Percentiles rank a stretch among this genome's conserved stretches.
phyloP scores from a whole-genome alignment of 2,888 invertebrate species.

The Cheilosia vulpina region DNA sequence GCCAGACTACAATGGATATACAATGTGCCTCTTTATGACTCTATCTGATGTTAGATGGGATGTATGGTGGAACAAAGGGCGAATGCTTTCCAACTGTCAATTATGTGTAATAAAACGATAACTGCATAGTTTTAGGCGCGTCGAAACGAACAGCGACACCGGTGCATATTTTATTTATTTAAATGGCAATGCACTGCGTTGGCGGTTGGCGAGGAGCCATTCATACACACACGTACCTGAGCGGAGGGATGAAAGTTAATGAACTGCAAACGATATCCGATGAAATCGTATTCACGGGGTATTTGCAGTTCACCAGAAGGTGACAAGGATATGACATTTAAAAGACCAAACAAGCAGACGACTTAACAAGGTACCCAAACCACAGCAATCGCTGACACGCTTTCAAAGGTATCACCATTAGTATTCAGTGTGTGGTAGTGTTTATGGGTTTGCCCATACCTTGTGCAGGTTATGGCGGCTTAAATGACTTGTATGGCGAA shows the following conservation, averaged over 20 bases:
- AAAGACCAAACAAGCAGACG: conserved; percentile 50
- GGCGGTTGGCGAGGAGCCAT: too few species aligned
- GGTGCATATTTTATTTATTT: conserved; percentile 71
- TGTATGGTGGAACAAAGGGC: conserved; percentile 20
- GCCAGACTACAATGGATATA: conserved; percentile 69
- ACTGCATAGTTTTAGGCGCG: conserved; percentile 71
- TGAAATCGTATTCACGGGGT: conserved; percentile 53
- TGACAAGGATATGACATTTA: conserved; percentile 67
- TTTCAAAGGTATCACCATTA: conserved; percentile 5
- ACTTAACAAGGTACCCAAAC: conserved; percentile 54
- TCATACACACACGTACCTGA: background rate
- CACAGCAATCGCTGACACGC: conserved; percentile 7
- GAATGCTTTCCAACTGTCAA: conserved; percentile 65
- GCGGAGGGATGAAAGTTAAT: conserved; percentile 46
- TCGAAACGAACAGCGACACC: conserved; percentile 60
- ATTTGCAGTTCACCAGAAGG: conserved; percentile 36
- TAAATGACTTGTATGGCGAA: background rate
- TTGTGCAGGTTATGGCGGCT: background rate
- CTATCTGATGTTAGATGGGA: conserved; percentile 54
- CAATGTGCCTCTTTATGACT: conserved; percentile 66
- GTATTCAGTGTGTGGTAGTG: background rate
- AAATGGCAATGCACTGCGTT: conserved; percentile 68
- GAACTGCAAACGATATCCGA: conserved; percentile 74
- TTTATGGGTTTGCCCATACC: background rate
- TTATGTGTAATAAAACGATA: conserved; percentile 74